Evolutionary conservation across 2,797 vertebrate species (phyloP).

Genomic region (Australoheros facetus): DNA sequence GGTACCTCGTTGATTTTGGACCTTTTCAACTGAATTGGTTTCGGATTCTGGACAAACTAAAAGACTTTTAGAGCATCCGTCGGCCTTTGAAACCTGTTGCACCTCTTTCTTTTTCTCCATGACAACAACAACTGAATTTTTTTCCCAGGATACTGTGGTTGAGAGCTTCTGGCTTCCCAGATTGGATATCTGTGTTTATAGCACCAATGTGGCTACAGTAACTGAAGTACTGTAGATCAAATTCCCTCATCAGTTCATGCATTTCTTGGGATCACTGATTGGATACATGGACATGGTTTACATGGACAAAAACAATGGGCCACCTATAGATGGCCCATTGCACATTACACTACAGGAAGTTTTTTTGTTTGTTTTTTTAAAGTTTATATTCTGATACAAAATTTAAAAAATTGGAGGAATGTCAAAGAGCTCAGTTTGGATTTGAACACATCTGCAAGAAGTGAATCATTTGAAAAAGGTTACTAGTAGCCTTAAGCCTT

Average conservation of each 20-base stretch:
- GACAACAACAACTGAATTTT: not conserved
- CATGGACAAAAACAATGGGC: not conserved
- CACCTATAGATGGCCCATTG: not conserved
- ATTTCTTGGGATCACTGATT: not conserved
- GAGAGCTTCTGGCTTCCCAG: not conserved
- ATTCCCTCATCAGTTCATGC: not conserved
- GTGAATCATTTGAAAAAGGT: not conserved
- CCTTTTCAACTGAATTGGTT: not conserved
- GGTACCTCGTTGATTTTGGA: not conserved
- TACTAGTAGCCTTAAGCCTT: not conserved
- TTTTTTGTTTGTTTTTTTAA: rapidly evolving
- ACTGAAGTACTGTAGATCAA: not conserved
- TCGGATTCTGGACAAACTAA: not conserved
- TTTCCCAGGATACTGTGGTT: not conserved
- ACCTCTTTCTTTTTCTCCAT: not conserved
- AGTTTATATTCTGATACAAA: not conserved
- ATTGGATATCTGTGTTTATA: not conserved
- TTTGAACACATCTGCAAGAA: not conserved
- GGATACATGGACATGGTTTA: not conserved
- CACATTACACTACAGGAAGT: not conserved
- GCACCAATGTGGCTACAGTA: not conserved
- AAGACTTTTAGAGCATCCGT: not conserved
- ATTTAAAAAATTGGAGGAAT: not conserved
- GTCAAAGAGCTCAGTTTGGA: not conserved
- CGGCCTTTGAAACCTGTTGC: no score